Base-by-base conservation (phyloP, 1,140 invertebrate species). In the Drosophila melanica region DNA sequence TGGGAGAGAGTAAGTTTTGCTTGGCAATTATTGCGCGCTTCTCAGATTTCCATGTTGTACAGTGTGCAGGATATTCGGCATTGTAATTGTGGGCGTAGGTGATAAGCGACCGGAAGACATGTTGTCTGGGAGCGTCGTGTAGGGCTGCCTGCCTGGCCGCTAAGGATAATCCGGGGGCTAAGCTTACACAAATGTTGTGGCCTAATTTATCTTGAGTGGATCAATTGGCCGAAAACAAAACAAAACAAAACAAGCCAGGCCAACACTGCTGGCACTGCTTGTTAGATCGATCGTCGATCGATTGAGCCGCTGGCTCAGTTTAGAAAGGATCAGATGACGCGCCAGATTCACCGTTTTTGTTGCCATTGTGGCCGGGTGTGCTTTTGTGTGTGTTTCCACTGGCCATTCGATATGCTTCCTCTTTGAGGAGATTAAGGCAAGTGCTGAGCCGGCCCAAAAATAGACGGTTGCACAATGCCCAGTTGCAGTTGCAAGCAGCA, bases 151-250 rank as follows among this genome's bases (percentile, higher is more conserved):
- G 30, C 39, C 39, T 33, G 57, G 14, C 18, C 8, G 7, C 9
- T 20, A 20, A 37, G 71, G 75, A 73, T 73, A 73, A 81, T 74
- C 81, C 74, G 14, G 7, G 33, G 82, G 58, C 67, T 89, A 84
- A 84, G 79, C 84, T 89, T 87, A 77, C 79, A 89, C 79, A 86
- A 77, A 78, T 86, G 81, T 89, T 81, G 82, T 79, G 76, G 73
- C 58, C 63, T 84, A 87, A 89, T 84, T 84, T 89, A 87, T 87
- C 76, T 77, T 89, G 84, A 87, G 84, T 87, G 79, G 84, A 87
- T 87, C 84, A 81, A 81, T 81, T 79, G 67, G 64, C 27, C 55
- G 47, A 73, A 73, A 72, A 53, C 12, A 59, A 30, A n/a, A n/a
- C n/a, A n/a, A 35, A 63, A 37, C 62, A 51, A 51, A 57, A 63